Conservation (phyloP, 2,797 vertebrate genomes). For the Pseudocheirus occidentalis region DNA sequence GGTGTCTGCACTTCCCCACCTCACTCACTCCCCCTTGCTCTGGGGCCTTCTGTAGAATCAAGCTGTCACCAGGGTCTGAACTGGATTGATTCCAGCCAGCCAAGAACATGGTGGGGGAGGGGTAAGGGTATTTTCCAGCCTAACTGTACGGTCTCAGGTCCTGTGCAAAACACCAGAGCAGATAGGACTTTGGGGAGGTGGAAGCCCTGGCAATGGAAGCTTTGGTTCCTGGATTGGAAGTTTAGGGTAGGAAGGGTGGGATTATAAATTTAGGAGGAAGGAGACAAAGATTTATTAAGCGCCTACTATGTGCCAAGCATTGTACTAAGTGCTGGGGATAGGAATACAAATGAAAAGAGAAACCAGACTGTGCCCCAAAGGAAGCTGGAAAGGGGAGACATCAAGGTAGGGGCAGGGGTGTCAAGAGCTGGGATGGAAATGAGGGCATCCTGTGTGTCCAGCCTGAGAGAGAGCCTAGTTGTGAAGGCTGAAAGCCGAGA, state of each 20-base stretch:
- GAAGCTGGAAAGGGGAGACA: background rate
- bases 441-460: background rate
- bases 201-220: background rate
- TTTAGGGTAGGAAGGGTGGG: rapidly evolving
- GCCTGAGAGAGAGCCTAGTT: background rate
- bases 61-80: background rate
- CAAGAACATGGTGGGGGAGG: no score
- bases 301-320: background rate
- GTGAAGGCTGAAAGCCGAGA: background rate
- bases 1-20: rapidly evolving
- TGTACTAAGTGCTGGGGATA: background rate
- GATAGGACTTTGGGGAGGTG: background rate
- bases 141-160: background rate
- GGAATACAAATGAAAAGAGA: background rate
- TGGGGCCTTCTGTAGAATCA: background rate
- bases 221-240: background rate
- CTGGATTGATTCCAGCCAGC: background rate
- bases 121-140: background rate
- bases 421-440: background rate
- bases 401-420: background rate
- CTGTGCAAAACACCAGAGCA: background rate
- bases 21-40: rapidly evolving
- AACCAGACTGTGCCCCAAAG: background rate
- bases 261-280: background rate
- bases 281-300: background rate